Evolutionary conservation across 1,140 invertebrate species (phyloP), one percentile per base, ranked within the genome.

Genomic region (Pseudomyrmex gracilis): DNA sequence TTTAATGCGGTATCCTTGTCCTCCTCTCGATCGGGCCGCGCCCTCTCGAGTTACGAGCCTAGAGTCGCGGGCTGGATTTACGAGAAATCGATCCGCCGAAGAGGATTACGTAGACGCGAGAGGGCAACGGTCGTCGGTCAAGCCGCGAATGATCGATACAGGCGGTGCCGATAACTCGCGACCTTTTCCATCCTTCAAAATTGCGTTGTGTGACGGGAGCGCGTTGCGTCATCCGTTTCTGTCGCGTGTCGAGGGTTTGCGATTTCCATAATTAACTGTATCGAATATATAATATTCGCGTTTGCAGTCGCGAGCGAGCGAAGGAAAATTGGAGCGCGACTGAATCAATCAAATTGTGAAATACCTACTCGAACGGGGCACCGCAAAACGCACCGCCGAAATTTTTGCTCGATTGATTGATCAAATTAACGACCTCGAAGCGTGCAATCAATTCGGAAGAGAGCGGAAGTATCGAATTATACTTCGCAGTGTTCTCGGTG

Each of bases 1-100:
- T 88, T 88, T 88, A 89, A 89, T 89, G 87, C 77, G 86, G 61
- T 89, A 88, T 89, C 87, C 87, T 85, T 88, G 87, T 88, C 78
- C 77, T 74, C 63, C 68, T 63, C 64, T 63, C 64, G 47, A 57
- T 64, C 76, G 20, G 15, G 53, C 15, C 47, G 24, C 45, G 58
- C 51, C 43, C 66, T 80, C 58, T 63, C 71, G 80, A 82, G 70
- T 76, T 74, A 82, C 68, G 60, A 55, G 80, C 53, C 80, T 73
- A 82, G 83, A 82, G 83, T 77, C n/a, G 49, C 22, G 10, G 49
- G n/a, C 53, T n/a, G 71, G 84, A 68, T 90, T 87, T 87, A 90
- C 45, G 68, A 68, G 74, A 84, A 80, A 90, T 84, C 84, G 84
- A 83, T 67, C 61, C 57, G 51, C 34, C 64, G 80, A 87, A 70